phyloP scores from a whole-genome alignment of 2,797 vertebrate species.

The Smutsia temminckii region DNA sequence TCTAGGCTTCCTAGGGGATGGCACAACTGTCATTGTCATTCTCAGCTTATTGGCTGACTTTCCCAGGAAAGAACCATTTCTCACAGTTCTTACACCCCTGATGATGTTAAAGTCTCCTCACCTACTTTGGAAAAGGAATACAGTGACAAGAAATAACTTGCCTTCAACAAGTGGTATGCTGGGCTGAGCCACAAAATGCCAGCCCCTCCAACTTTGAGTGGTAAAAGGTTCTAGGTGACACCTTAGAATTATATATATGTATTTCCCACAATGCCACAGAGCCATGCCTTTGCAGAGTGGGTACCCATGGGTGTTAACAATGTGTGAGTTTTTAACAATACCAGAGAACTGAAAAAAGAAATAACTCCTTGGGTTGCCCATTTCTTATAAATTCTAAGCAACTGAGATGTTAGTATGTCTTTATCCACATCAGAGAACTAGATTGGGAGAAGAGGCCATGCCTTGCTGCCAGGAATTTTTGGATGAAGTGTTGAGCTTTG shows the following conservation, averaged over 20 bases:
- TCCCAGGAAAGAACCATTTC: background rate
- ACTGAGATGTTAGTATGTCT: background rate
- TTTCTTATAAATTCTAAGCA: background rate
- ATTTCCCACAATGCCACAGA: background rate
- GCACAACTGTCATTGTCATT: background rate
- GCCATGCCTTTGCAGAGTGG: background rate
- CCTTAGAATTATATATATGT: background rate
- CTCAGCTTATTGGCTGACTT: background rate
- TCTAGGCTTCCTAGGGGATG: background rate
- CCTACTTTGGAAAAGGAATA: background rate
- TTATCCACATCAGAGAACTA: background rate
- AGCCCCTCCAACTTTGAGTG: background rate
- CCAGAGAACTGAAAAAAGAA: background rate
- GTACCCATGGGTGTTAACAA: background rate
- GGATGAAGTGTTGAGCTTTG: background rate
- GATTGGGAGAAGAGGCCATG: background rate
- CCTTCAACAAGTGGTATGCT: background rate
- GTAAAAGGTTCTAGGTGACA: background rate
- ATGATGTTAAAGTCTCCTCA: background rate
- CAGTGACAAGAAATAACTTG: background rate
- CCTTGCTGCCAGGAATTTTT: background rate
- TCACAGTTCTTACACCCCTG: background rate
- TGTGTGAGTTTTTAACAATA: background rate
- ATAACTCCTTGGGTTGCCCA: background rate
- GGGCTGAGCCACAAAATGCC: background rate